These are phyloP conservation scores for Pantherophis guttatus DNA, from an alignment of 2,113 vertebrate genomes.

Conservation along the genomic window DNA sequence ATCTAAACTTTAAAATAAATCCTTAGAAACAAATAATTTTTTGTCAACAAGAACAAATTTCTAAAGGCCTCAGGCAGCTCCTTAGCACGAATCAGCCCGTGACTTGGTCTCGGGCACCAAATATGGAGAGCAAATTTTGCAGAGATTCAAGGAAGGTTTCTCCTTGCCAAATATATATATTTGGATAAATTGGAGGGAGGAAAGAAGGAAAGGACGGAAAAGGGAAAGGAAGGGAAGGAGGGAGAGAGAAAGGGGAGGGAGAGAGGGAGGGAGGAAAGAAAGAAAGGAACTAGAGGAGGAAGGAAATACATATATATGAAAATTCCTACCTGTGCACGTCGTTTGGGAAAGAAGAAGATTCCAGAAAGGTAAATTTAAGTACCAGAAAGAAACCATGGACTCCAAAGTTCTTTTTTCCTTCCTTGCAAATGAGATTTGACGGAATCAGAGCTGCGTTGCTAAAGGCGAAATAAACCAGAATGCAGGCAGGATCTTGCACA, in stretches of 20 bases:
- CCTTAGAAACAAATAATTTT: neutral
- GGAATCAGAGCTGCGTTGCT: neutral
- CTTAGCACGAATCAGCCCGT: neutral
- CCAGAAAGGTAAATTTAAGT: neutral
- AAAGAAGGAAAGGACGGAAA: too few relatives aligned
- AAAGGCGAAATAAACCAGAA: neutral
- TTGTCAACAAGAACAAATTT: neutral
- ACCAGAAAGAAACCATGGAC: neutral
- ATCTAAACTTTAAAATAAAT: neutral
- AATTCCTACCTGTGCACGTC: neutral
- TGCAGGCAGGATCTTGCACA: neutral
- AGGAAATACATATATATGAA: too few relatives aligned
- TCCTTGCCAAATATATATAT: too few relatives aligned
- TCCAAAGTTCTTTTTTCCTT: too few relatives aligned
- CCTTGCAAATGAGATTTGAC: too few relatives aligned
- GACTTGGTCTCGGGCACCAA: neutral
- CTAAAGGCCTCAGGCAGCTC: neutral
- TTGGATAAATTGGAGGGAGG: too few relatives aligned
- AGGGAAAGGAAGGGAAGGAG: too few relatives aligned
- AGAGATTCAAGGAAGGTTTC: neutral
- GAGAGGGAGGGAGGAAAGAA: too few relatives aligned
- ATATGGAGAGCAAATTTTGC: neutral
- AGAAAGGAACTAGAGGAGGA: too few relatives aligned
- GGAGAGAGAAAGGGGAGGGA: too few relatives aligned
- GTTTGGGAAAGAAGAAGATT: neutral